Conservation (phyloP, 2,113 vertebrate species). For the Etheostoma spectabile region DNA sequence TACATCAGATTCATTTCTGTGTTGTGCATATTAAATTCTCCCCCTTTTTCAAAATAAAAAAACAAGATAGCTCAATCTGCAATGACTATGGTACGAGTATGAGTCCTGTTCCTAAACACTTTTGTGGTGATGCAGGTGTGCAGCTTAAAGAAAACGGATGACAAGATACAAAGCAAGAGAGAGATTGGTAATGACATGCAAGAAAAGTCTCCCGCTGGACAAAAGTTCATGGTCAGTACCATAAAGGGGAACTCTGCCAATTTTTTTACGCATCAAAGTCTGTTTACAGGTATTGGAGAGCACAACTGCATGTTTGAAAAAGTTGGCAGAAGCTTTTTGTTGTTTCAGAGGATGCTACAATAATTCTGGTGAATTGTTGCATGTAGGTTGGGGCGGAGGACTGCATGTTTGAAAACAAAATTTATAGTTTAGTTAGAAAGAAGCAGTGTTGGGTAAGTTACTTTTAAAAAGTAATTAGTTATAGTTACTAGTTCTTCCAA, state of each 20-base stretch:
- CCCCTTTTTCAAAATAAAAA: not conserved
- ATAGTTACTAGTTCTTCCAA: too few relatives aligned
- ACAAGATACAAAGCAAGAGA: not conserved
- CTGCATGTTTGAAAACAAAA: not conserved
- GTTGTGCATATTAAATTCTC: slow-evolving; percentile 30
- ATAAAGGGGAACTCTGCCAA: not conserved
- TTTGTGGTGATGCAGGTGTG: not conserved
- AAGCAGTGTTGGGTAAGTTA: too few relatives aligned
- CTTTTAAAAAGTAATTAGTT: too few relatives aligned
- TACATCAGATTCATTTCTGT: slow-evolving; percentile 32
- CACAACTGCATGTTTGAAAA: not conserved
- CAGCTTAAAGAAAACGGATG: not conserved
- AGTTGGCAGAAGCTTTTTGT: not conserved
- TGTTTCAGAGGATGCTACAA: not conserved
- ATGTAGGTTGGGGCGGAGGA: not conserved
- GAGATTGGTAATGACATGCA: not conserved
- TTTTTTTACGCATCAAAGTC: not conserved
- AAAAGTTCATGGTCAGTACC: not conserved
- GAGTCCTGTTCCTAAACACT: not conserved
- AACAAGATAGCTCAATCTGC: not conserved
- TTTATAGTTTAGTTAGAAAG: not conserved
- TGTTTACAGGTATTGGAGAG: not conserved
- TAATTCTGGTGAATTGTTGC: not conserved
- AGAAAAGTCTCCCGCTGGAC: not conserved
- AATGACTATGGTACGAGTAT: too few relatives aligned